Base-by-base conservation (phyloP, 2,797 vertebrate species). In the Agapornis canus region DNA sequence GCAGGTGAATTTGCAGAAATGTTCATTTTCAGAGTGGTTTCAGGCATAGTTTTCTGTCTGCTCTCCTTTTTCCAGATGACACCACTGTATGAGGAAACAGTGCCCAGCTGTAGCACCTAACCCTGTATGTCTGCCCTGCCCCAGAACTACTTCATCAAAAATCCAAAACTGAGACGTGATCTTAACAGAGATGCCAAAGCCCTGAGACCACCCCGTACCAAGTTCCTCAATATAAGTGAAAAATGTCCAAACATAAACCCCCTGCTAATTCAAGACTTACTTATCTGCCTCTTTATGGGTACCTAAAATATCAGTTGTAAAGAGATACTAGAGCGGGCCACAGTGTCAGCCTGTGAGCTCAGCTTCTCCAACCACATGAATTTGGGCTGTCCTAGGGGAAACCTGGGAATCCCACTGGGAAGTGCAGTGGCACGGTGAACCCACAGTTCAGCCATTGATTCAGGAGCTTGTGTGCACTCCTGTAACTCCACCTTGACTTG, bases 1-100 rank as follows among this genome's bases (percentile, higher is more conserved):
- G 75, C 77, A 96, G 80, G 85, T 94, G 77, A 92, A 86, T 73
- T 94, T 76, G 43, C 57, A 90, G 72, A 82, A 63, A 86, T 21
- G 17, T 27, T 68, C 6, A 1, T 43, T 94, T 91, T 63, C 22
- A 82, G 43, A 79, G 54, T 0, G 1, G 27, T 78, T 77, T 81
- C 65, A 86, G 63, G 45, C 23, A 56, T 3, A 26, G 13, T 13
- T 82, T 88, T 93, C 45, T 61, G 37, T 79, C 57, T 70, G 59
- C 27, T 75, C 35, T 10, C 9, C 2, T 1, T 6, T 25, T 77
- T 68, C 48, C 81, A 49, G 78, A 18, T 7, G 31, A 37, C 77
- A 95, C 32, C n/a, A 32, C n/a, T 15, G 5, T 43, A 29, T 43
- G 71, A 31, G 39, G 37, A 35, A 83, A 37, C 1, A 2, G 48